Evolutionary conservation across 1,140 invertebrate species (phyloP).

Genomic region (Diachasmimorpha longicaudata): DNA sequence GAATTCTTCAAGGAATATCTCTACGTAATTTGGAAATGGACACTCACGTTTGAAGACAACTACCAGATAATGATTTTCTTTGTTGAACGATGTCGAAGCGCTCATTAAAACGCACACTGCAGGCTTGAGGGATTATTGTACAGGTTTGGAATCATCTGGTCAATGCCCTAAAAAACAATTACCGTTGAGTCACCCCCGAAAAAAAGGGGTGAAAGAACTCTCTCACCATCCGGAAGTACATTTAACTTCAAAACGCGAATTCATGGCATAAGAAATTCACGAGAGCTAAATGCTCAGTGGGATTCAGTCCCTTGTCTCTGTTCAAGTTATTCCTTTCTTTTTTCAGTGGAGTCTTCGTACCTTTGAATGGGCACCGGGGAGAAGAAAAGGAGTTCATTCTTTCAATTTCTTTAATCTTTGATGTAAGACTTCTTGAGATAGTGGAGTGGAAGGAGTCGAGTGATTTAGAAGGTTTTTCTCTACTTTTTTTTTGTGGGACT

Average conservation of each 20-base stretch:
- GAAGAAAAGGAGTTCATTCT: not conserved
- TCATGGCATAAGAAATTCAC: slow-evolving; percentile 8
- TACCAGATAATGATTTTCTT: too few species aligned
- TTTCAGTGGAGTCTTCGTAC: not conserved
- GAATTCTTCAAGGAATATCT: too few species aligned
- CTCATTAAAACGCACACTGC: not conserved
- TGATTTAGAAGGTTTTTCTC: not conserved
- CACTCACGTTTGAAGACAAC: too few species aligned
- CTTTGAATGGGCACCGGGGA: not conserved
- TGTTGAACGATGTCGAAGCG: too few species aligned
- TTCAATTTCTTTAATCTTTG: slow-evolving; percentile 1
- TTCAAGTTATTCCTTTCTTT: not conserved
- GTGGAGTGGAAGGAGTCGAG: not conserved
- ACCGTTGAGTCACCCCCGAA: not conserved
- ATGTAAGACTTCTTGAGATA: not conserved
- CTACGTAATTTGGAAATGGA: too few species aligned
- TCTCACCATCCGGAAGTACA: not conserved
- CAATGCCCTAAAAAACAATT: not conserved
- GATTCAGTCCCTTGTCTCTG: slow-evolving; percentile 4
- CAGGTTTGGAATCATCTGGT: not conserved
- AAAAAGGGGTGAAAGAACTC: not conserved
- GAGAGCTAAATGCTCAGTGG: not conserved
- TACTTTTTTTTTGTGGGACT: not conserved
- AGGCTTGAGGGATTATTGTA: not conserved
- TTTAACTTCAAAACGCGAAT: not conserved